A percentile compares a stretch with the other conserved stretches of the same genome.
phyloP scores from a whole-genome alignment of 2,113 vertebrate genomes.

The Pleuronectes platessa region DNA sequence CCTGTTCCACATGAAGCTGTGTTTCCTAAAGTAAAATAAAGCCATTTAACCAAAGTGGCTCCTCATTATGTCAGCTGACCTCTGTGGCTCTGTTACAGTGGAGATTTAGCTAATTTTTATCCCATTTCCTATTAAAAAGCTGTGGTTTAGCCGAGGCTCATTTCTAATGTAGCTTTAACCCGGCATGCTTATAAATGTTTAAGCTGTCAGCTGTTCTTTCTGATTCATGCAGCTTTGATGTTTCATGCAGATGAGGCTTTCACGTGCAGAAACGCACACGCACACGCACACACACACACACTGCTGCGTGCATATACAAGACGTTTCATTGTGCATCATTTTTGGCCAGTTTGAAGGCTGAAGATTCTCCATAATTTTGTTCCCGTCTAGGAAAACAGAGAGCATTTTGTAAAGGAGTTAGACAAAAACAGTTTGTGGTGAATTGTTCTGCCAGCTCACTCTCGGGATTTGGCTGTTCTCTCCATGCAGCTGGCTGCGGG shows the following conservation, averaged over 20 bases:
- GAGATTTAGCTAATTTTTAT: conserved; percentile 51
- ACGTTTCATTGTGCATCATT: conserved; percentile 38
- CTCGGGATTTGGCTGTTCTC: conserved; percentile 55
- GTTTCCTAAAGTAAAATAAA: conserved; percentile 17
- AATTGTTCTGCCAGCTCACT: conserved; percentile 63
- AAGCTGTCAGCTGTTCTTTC: conserved; percentile 67
- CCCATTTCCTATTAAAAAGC: conserved; percentile 57
- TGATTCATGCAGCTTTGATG: conserved; percentile 67
- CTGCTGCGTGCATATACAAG: conserved; percentile 5
- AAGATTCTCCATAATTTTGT: conserved; percentile 29
- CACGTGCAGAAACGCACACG: not conserved
- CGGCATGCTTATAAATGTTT: conserved; percentile 67
- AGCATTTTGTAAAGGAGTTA: conserved; percentile 52
- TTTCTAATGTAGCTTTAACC: conserved; percentile 47
- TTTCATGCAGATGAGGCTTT: conserved; percentile 54
- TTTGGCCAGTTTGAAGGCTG: conserved; percentile 20
- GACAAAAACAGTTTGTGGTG: conserved; percentile 59
- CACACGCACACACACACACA: not conserved
- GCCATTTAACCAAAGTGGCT: conserved; percentile 43
- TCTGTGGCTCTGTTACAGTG: conserved; percentile 19
- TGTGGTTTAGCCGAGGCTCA: conserved; percentile 44
- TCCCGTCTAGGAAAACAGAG: conserved; percentile 44
- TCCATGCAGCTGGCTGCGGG: conserved; percentile 52
- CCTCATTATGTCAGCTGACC: conserved; percentile 45
- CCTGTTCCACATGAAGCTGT: not conserved